These are phyloP conservation scores for Callitettix versicolor DNA, from an alignment of 1,140 invertebrate species.

Conservation along the genomic window DNA sequence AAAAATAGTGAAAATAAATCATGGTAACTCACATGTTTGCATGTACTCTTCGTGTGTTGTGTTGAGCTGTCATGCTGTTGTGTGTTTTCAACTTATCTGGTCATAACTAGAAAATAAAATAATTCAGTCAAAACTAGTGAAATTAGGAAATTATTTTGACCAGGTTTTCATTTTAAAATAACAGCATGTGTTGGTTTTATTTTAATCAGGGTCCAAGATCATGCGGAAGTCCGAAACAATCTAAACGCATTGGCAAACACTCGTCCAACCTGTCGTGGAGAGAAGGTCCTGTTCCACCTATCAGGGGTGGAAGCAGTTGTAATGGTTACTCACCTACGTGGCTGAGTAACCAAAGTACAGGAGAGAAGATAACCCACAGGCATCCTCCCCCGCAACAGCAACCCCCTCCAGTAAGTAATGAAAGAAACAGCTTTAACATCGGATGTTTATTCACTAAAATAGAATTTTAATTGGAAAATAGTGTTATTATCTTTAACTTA, in stretches of 20 bases:
- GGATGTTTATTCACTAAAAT: neutral
- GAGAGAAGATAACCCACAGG: conserved; percentile 2
- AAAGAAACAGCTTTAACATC: neutral
- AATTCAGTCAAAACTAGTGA: too few relatives aligned
- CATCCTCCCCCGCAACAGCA: conserved; percentile 15
- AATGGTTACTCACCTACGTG: conserved; percentile 14
- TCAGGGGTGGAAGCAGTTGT: conserved; percentile 16
- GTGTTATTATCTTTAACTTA: too few relatives aligned
- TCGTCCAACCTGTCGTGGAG: conserved; percentile 10
- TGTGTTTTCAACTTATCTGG: too few relatives aligned
- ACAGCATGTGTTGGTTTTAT: too few relatives aligned
- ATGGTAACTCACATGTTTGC: too few relatives aligned
- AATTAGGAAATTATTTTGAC: too few relatives aligned
- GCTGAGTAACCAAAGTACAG: conserved; percentile 7
- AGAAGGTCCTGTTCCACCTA: conserved; percentile 1
- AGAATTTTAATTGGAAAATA: too few relatives aligned
- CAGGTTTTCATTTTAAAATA: too few relatives aligned
- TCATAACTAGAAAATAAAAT: too few relatives aligned
- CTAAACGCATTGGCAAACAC: conserved; percentile 7
- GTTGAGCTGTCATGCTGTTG: too few relatives aligned
- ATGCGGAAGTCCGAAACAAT: conserved; percentile 12
- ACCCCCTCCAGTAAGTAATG: conserved; percentile 12
- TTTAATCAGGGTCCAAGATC: too few relatives aligned
- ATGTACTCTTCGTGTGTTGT: too few relatives aligned
- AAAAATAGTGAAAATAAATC: neutral